A percentile compares a stretch with the other conserved stretches of the same genome.
Conservation (phyloP, 92 coral and sea anemone genomes). For the Metridium senile region DNA sequence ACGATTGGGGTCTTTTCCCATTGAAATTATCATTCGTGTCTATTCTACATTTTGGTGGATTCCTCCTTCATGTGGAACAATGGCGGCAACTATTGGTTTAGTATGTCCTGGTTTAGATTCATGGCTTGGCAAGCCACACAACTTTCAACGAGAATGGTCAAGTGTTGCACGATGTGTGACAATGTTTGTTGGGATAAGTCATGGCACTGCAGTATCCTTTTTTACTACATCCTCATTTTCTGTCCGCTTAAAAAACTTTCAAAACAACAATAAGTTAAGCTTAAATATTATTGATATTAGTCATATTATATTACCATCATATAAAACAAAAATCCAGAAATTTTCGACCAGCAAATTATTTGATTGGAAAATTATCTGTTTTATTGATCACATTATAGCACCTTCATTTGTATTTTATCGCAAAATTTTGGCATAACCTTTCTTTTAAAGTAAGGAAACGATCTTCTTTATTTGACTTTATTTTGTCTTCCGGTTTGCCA, state of each 20-base stretch:
- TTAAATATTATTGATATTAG: background rate
- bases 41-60: slow-evolving; percentile 96
- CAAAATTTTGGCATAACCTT: no score
- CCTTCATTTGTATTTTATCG: background rate
- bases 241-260: background rate
- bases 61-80: slow-evolving; percentile 94
- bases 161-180: slow-evolving; percentile 94
- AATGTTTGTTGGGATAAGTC: slow-evolving; percentile 93
- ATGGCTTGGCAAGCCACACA: slow-evolving; percentile 93
- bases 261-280: background rate
- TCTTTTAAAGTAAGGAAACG: background rate
- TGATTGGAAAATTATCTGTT: background rate
- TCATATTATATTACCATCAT: background rate
- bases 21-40: slow-evolving; percentile 76
- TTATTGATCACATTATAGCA: background rate
- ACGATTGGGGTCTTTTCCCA: slow-evolving; percentile 74
- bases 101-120: slow-evolving; percentile 91
- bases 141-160: slow-evolving; percentile 94
- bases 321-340: no score
- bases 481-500: background rate
- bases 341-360: no score
- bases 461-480: no score
- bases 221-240: background rate
- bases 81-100: slow-evolving; percentile 88
- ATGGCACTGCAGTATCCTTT: slow-evolving; percentile 99